Evolutionary conservation across 2,888 invertebrate genomes (phyloP).

Genomic region (Thymelicus lineola): DNA sequence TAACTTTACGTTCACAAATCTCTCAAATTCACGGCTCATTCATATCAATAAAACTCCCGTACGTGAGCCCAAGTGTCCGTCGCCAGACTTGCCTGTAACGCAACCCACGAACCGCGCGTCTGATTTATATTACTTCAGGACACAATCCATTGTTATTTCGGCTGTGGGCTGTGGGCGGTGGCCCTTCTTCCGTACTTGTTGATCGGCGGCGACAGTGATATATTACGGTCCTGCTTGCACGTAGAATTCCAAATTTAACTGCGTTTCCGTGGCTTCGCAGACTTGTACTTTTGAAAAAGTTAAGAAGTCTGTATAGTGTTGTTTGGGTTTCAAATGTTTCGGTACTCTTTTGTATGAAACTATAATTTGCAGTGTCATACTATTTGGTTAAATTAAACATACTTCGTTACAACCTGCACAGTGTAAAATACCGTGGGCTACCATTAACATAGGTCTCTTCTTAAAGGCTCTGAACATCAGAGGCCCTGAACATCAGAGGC

Average conservation of each 20-base stretch:
- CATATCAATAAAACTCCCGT: conserved; percentile 18
- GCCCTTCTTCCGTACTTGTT: conserved; percentile 20
- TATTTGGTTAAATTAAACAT: too few species aligned
- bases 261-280: not conserved
- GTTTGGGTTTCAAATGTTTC: too few species aligned
- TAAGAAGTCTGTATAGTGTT: too few species aligned
- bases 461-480: too few species aligned
- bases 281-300: not conserved
- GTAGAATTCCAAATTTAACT: conserved; percentile 15
- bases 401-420: too few species aligned
- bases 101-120: not conserved
- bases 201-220: conserved; percentile 24
- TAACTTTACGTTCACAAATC: not conserved
- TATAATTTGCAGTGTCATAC: too few species aligned
- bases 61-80: conserved; percentile 4
- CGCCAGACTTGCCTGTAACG: not conserved
- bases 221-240: conserved; percentile 19
- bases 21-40: conserved; percentile 6
- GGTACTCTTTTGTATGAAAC: too few species aligned
- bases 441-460: too few species aligned
- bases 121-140: conserved; percentile 22
- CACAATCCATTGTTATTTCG: conserved; percentile 23
- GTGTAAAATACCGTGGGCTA: too few species aligned
- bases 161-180: not conserved
- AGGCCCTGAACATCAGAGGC: too few species aligned